A percentile compares a stretch with the other conserved stretches of the same genome.
Conservation (phyloP, 2,113 vertebrate genomes). For the Dipodomys spectabilis region DNA sequence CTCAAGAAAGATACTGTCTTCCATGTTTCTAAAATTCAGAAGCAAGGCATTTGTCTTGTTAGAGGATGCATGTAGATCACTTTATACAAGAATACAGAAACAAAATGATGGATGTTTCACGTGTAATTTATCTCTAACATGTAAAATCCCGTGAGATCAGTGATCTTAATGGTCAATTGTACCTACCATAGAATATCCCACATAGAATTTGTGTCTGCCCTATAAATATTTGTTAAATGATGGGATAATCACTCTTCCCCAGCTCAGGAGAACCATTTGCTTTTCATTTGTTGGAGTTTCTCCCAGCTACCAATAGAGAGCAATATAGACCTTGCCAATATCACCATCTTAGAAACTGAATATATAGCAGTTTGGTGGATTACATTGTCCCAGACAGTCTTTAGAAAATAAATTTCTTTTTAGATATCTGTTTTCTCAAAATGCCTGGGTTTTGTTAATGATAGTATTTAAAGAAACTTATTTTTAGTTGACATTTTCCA, state of each 20-base stretch:
- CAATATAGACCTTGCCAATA: conserved; percentile 60
- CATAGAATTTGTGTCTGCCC: background rate
- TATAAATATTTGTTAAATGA: conserved; percentile 55
- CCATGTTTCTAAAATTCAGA: conserved; percentile 26
- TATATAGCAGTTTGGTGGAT: conserved; percentile 30
- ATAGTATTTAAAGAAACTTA: conserved; percentile 67
- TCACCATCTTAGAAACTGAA: conserved; percentile 62
- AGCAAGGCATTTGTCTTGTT: background rate
- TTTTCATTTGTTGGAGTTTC: conserved; percentile 57
- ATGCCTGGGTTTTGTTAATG: conserved; percentile 61
- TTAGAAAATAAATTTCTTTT: conserved; percentile 69
- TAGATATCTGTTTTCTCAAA: conserved; percentile 69
- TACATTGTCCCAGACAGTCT: conserved; percentile 51
- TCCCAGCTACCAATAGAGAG: conserved; percentile 44
- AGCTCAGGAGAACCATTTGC: conserved; percentile 39
- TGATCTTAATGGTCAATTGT: background rate
- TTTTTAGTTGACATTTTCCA: conserved; percentile 71
- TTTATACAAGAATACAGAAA: conserved; percentile 18
- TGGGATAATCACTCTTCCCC: conserved; percentile 19
- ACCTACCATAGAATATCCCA: background rate
- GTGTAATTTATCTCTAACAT: background rate
- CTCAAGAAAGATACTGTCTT: background rate
- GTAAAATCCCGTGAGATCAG: background rate
- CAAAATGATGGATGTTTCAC: background rate
- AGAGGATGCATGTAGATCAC: background rate